Evolutionary conservation across 2,113 vertebrate genomes (phyloP).

Genomic region (Siniperca chuatsi): DNA sequence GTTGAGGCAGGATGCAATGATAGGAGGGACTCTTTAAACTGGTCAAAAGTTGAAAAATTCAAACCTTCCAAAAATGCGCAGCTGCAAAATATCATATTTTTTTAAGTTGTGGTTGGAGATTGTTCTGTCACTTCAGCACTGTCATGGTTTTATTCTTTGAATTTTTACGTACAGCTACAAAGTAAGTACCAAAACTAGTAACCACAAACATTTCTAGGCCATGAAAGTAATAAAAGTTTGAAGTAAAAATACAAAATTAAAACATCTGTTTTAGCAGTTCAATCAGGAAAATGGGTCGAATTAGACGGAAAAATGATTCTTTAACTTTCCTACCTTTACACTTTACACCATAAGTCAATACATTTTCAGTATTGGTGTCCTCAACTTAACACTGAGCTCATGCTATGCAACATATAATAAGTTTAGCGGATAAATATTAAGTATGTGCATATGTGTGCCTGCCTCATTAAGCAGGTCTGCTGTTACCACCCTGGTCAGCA

Average conservation of each 20-base stretch:
- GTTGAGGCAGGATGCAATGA: background rate
- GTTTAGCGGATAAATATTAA: background rate
- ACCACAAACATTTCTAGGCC: background rate
- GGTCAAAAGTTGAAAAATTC: background rate
- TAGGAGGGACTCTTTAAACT: background rate
- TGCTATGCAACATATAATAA: background rate
- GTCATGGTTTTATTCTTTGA: background rate
- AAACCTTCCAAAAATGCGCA: background rate
- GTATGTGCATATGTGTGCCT: too few species aligned
- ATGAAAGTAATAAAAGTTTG: background rate
- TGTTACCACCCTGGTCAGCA: background rate
- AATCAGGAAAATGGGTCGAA: background rate
- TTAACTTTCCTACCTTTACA: too few species aligned
- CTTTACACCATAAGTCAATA: background rate
- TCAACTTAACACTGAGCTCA: background rate
- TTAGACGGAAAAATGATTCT: background rate
- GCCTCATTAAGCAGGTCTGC: background rate
- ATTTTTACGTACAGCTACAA: background rate
- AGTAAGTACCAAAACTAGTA: background rate
- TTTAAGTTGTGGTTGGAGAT: background rate
- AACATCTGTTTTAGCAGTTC: background rate
- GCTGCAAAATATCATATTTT: background rate
- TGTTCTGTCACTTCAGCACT: background rate
- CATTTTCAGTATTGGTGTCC: background rate
- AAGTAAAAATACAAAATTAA: background rate